Evolutionary conservation across 2,797 vertebrate species (phyloP), one percentile per base, ranked within the genome.

Genomic region (Enteromius thamalakanensis): DNA sequence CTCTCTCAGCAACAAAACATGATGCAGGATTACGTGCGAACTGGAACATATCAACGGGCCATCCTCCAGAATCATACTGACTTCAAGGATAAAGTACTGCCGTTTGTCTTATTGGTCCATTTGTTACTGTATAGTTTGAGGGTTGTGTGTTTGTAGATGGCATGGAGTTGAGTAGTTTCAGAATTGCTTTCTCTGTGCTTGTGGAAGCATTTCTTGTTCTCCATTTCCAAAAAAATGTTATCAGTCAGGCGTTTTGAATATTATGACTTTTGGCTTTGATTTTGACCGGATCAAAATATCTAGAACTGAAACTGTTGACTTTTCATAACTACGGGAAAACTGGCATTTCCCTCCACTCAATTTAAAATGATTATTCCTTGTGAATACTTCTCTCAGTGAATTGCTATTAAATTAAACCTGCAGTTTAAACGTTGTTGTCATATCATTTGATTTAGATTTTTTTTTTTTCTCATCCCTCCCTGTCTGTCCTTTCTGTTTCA

Each of bases 1-100:
- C 95, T 99, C 93, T 99, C 98, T 11, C 98, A 99, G 95, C 98
- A 99, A 92, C 98, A 99, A 94, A 99, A 99, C 92, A 99, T 99
- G 98, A 99, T 99, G 98, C 98, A 99, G 92, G 98, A 99, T 88
- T 99, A 99, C 0, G 97, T 99, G 83, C 94, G 98, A 87, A 99
- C 98, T 29, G 97, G 98, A 87, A 99, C 98, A 19, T 99, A 99
- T 91, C 98, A 99, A 84, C 94, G 97, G 0, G 98, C 98, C 0
- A 99, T 99, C 90, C 94, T 99, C 49, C 98, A 99, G 92, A 99
- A 99, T 92, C 98, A 99, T 91, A 94, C 93, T 0, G 98, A 99
- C 94, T 99, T 99, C 91, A 98, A 98, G 88, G 97, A 99, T 89
- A 98, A 98, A 95, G 97, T 98, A 90, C 3, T 17, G 17, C 2